Base-by-base conservation (phyloP, 1,140 invertebrate species). In the Conus betulinus region DNA sequence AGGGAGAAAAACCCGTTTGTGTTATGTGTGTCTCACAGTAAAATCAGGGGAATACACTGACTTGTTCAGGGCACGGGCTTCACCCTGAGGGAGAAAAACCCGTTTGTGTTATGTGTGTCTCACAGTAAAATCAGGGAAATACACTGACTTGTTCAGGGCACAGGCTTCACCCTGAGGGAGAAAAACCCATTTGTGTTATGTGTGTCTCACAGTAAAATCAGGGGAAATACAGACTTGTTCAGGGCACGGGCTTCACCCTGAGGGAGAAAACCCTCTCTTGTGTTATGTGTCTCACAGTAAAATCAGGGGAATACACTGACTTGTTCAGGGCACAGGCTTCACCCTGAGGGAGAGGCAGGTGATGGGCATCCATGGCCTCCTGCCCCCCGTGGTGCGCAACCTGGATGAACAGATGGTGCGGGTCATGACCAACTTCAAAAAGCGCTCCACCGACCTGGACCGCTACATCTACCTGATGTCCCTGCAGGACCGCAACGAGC, bases 181-280 rank as follows among this genome's bases (percentile, higher is more conserved):
- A 88, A 90, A 39, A 39, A 39, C 39, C 39, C 39, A 1, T 39
- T 39, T 39, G 39, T 39, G 39, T 39, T 39, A 3, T 39, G 39
- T 39, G 39, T 39, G 39, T 39, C 39, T 39, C 39, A 1, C 39
- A 1, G 39, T 39, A 39, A 39, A 39, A 39, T 39, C 39, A 39
- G 39, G 39, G 39, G 39, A 39, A 39, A 39, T 3, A 39, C 39
- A 1, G 39, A 39, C 57, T 76, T 88, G 88, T 91, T 74, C 84
- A 95, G 94, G 94, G 95, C 57, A 93, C 93, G 89, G 95, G 95
- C 51, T 95, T 95, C 86, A 95, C 93, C 10, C 76, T 95, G 20
- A 91, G 92, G 88, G 95, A 95, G 88, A 90, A 39, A 39, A 39
- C 0, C 39, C 39, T n/a, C 39, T 39, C 3, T 39, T 39, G 39